phyloP scores from a whole-genome alignment of 2,888 invertebrate genomes.

The Mesoligia furuncula region DNA sequence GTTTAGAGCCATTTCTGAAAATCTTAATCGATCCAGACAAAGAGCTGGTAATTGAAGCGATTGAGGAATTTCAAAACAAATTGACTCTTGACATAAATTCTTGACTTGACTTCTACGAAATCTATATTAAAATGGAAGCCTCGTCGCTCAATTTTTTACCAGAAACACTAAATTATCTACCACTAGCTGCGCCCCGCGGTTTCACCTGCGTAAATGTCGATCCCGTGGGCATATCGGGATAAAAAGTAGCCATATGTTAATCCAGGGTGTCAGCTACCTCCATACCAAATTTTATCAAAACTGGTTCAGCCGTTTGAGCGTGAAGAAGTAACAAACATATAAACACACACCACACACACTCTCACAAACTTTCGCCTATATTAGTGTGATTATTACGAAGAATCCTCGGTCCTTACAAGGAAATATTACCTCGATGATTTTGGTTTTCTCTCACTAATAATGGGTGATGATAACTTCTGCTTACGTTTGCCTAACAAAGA shows the following conservation, averaged over 20 bases:
- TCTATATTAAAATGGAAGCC: neutral
- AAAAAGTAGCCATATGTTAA: too few species aligned
- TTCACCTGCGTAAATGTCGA: too few species aligned
- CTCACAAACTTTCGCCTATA: too few species aligned
- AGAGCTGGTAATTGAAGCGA: neutral
- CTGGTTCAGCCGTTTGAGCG: too few species aligned
- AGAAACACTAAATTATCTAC: neutral
- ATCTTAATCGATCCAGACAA: neutral
- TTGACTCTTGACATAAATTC: neutral
- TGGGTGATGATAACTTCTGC: conserved; percentile 37
- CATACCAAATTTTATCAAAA: too few species aligned
- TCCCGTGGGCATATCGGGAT: too few species aligned
- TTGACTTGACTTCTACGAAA: neutral
- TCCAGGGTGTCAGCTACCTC: too few species aligned
- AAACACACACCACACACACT: too few species aligned
- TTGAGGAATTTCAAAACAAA: neutral
- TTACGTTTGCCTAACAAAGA: conserved; percentile 23
- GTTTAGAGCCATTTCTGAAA: neutral
- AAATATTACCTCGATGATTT: conserved; percentile 16
- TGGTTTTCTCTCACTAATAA: conserved; percentile 17
- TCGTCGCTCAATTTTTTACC: neutral
- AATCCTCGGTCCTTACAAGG: neutral
- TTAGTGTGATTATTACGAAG: neutral
- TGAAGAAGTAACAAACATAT: too few species aligned
- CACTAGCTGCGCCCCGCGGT: neutral